A percentile compares a stretch with the other conserved stretches of the same genome.
phyloP scores from a whole-genome alignment of 2,113 vertebrate genomes.

The Andinoacara biseriatus region DNA sequence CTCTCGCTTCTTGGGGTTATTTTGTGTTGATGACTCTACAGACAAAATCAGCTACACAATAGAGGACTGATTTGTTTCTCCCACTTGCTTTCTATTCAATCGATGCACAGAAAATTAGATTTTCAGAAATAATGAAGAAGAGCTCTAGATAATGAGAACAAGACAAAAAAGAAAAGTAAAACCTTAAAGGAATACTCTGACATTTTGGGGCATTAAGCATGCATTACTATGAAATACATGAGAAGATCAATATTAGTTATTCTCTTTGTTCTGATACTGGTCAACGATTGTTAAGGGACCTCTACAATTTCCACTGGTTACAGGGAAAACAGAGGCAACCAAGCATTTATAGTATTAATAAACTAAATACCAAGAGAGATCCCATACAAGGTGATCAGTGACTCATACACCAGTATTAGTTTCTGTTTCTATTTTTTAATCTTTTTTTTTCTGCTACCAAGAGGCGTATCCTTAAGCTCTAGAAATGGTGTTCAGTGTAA shows the following conservation, averaged over 20 bases:
- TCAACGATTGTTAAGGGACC: background rate
- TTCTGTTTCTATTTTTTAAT: background rate
- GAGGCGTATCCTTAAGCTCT: background rate
- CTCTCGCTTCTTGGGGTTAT: slow-evolving; percentile 1
- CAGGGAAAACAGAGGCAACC: background rate
- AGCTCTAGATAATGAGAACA: background rate
- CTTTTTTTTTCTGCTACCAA: background rate
- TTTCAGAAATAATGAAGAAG: slow-evolving; percentile 19
- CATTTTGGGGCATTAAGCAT: background rate
- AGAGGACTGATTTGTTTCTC: slow-evolving; percentile 33
- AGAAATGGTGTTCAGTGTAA: background rate
- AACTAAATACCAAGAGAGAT: background rate
- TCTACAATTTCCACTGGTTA: background rate
- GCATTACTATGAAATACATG: background rate
- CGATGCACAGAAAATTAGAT: slow-evolving; percentile 7
- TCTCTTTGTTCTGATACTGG: background rate
- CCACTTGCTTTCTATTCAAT: slow-evolving; percentile 23
- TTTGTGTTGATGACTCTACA: slow-evolving; percentile 31
- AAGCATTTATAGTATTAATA: background rate
- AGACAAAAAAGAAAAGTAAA: background rate
- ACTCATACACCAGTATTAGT: background rate
- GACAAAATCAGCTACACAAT: slow-evolving; percentile 31
- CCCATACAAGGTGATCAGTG: background rate
- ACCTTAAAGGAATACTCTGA: background rate
- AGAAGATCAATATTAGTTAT: background rate